Evolutionary conservation across 1,140 invertebrate genomes (phyloP).

Genomic region (Hycleus phaleratus): DNA sequence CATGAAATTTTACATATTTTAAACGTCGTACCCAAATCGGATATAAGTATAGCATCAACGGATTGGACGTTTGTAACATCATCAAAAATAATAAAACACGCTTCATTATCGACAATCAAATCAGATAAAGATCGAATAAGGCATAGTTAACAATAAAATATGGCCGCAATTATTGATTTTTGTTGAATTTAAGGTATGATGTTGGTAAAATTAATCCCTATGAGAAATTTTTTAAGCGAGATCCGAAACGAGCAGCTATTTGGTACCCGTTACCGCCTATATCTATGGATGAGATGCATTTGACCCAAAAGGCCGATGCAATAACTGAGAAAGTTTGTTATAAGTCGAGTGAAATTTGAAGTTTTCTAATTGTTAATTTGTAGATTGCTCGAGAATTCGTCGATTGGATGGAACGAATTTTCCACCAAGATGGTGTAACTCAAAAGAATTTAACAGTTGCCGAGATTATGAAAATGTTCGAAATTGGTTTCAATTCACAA

Average conservation of each 20-base stretch:
- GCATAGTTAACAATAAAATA: background rate
- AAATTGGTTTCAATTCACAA: slow-evolving; percentile 51
- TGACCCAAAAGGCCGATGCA: slow-evolving; percentile 45
- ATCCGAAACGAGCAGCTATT: slow-evolving; percentile 20
- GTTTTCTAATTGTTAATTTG: slow-evolving; percentile 5
- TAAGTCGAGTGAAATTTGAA: slow-evolving; percentile 29
- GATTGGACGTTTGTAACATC: background rate
- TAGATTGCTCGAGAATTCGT: slow-evolving; percentile 51
- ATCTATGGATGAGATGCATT: slow-evolving; percentile 28
- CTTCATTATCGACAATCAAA: too few relatives aligned
- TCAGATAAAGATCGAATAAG: too few relatives aligned
- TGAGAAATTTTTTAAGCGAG: slow-evolving; percentile 20
- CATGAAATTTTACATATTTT: slow-evolving; percentile 1
- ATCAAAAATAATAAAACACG: too few relatives aligned
- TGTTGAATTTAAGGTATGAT: background rate
- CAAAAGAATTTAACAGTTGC: slow-evolving; percentile 28
- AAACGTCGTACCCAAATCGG: background rate
- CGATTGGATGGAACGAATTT: slow-evolving; percentile 48
- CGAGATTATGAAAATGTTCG: slow-evolving; percentile 45
- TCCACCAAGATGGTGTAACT: slow-evolving; percentile 39
- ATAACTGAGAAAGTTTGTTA: slow-evolving; percentile 33
- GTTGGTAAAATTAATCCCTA: slow-evolving; percentile 19
- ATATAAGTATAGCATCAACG: background rate
- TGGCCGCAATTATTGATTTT: background rate
- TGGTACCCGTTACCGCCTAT: slow-evolving; percentile 26